These are phyloP conservation scores for Eupithecia insigniata DNA, from an alignment of 2,888 invertebrate genomes.

Conservation along the genomic window DNA sequence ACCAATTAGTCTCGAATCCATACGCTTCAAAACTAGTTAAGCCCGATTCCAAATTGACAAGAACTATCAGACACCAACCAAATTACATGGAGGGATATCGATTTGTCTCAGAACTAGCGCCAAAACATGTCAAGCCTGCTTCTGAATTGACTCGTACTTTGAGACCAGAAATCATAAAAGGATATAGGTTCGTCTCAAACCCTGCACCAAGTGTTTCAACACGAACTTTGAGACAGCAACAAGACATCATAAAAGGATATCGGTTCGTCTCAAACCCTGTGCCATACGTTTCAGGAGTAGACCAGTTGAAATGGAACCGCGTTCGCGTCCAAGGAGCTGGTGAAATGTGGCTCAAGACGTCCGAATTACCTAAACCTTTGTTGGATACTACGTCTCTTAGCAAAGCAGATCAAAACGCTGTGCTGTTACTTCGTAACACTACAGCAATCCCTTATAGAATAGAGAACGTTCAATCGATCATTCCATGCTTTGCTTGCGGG, in stretches of 20 bases:
- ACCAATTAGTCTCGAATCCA: neutral
- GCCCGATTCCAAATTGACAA: neutral
- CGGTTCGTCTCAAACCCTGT: neutral
- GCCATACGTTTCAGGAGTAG: neutral
- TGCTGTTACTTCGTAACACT: conserved; percentile 23
- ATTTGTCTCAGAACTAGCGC: neutral
- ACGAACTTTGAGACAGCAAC: neutral
- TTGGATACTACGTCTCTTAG: neutral
- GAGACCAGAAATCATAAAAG: neutral
- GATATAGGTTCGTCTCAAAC: neutral
- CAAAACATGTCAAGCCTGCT: neutral
- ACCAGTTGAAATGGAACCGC: neutral
- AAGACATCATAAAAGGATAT: neutral
- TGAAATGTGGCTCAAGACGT: neutral
- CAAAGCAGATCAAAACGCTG: conserved; percentile 17
- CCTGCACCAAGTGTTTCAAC: neutral
- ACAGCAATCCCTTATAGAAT: conserved; percentile 28
- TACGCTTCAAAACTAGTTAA: neutral
- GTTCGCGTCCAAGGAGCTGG: neutral
- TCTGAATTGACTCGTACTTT: neutral
- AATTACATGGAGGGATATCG: neutral
- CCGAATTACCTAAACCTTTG: neutral
- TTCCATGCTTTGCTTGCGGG: conserved; percentile 28
- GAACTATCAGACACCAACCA: neutral
- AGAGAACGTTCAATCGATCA: neutral